Conservation (phyloP, 2,113 vertebrate genomes). For the Notarius lentiginosus region DNA sequence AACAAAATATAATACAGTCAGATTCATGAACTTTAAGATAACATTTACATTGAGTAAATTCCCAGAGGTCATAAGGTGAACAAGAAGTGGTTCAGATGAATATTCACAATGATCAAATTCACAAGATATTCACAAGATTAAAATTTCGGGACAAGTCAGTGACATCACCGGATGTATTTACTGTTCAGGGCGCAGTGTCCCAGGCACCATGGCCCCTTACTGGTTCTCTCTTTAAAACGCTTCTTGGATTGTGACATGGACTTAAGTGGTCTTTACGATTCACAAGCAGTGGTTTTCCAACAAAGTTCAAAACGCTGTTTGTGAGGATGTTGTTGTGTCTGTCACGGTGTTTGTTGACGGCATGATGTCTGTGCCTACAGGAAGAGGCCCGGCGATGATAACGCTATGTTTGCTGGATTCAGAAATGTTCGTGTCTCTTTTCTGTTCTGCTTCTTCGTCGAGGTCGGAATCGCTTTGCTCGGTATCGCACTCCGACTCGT, state of each 20-base stretch:
- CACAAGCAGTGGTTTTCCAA: conserved; percentile 11
- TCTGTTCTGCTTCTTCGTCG: conserved; percentile 79
- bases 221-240: conserved; percentile 32
- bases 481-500: conserved; percentile 86
- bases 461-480: conserved; percentile 89
- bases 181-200: conserved; percentile 38
- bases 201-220: not conserved
- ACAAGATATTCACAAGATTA: conserved; percentile 26
- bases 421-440: conserved; percentile 80
- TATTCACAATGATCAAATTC: conserved; percentile 58
- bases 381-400: conserved; percentile 73
- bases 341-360: conserved; percentile 45
- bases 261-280: conserved; percentile 21
- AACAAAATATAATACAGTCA: conserved; percentile 71
- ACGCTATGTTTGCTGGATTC: conserved; percentile 79
- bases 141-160: conserved; percentile 54
- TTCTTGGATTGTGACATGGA: not conserved
- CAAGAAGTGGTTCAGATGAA: conserved; percentile 65
- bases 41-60: conserved; percentile 63
- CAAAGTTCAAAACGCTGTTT: conserved; percentile 63
- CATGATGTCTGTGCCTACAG: conserved; percentile 56
- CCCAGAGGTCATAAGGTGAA: conserved; percentile 57
- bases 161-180: conserved; percentile 48
- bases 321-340: conserved; percentile 60
- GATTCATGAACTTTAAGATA: conserved; percentile 57